These are phyloP conservation scores for Pseudorhombus dupliciocellatus DNA, from an alignment of 2,113 vertebrate genomes.

Conservation along the genomic window DNA sequence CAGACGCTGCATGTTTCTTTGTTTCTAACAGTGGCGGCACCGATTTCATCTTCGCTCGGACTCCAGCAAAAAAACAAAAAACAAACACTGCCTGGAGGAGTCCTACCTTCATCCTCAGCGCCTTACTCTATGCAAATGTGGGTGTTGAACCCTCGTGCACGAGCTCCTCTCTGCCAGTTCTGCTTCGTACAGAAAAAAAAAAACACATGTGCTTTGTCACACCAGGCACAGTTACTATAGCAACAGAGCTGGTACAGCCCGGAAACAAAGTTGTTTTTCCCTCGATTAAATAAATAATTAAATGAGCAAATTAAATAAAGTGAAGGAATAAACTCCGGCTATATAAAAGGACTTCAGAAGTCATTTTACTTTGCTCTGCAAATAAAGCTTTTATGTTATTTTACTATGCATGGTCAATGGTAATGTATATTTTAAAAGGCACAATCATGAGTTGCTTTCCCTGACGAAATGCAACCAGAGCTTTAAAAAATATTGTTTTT, in stretches of 20 bases:
- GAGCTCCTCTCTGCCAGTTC: slow-evolving; percentile 40
- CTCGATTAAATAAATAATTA: slow-evolving; percentile 55
- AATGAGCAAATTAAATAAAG: slow-evolving; percentile 45
- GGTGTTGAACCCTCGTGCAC: slow-evolving; percentile 55
- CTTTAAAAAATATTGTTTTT: not conserved
- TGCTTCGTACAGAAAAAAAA: slow-evolving; percentile 44
- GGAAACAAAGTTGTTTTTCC: slow-evolving; percentile 61
- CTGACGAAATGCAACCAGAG: slow-evolving; percentile 20
- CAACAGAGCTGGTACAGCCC: slow-evolving; percentile 66
- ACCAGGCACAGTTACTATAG: slow-evolving; percentile 69
- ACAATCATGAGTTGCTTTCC: not conserved
- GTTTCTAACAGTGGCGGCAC: slow-evolving; percentile 11
- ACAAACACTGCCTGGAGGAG: slow-evolving; percentile 8
- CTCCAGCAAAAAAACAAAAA: slow-evolving; percentile 12
- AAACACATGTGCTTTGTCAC: slow-evolving; percentile 63
- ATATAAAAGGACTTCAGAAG: not conserved
- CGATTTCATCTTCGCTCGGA: slow-evolving; percentile 5
- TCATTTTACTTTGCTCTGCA: slow-evolving; percentile 7
- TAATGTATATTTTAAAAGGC: slow-evolving; percentile 16
- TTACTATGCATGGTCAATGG: not conserved
- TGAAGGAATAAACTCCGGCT: slow-evolving; percentile 28
- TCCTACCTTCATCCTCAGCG: slow-evolving; percentile 31
- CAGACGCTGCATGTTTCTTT: slow-evolving; percentile 16
- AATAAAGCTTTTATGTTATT: not conserved
- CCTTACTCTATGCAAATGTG: slow-evolving; percentile 55